Percentiles rank a stretch among this genome's conserved stretches.
Evolutionary conservation across 1,140 invertebrate genomes (phyloP).

Genomic region (Diachasma alloeum): DNA sequence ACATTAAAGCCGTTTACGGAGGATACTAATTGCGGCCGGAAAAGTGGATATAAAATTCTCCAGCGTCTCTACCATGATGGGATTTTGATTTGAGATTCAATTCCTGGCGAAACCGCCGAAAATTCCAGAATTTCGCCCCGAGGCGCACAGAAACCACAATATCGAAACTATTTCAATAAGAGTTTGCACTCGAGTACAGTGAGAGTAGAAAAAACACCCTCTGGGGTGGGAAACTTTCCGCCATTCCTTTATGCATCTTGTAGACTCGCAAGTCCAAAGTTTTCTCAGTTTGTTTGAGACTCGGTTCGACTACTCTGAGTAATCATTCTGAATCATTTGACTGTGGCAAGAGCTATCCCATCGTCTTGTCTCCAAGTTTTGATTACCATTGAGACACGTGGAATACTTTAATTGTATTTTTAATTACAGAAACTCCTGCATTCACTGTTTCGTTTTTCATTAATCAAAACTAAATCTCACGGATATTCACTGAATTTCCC

Average conservation of each 20-base stretch:
- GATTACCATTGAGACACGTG: background rate
- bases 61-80: too few relatives aligned
- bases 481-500: background rate
- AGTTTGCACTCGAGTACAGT: background rate
- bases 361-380: background rate
- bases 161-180: background rate
- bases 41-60: too few relatives aligned
- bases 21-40: too few relatives aligned
- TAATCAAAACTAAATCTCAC: too few relatives aligned
- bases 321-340: background rate
- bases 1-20: too few relatives aligned
- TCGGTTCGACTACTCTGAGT: background rate
- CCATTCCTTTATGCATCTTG: background rate
- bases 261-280: background rate
- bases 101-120: background rate
- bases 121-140: background rate
- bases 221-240: background rate
- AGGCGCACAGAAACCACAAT: background rate
- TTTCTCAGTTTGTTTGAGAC: background rate
- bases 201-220: background rate
- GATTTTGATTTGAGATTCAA: background rate
- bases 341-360: too few relatives aligned
- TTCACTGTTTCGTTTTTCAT: too few relatives aligned
- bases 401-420: background rate
- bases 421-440: background rate